These are phyloP conservation scores for Chaetops frenatus DNA, from an alignment of 2,113 vertebrate species.

Conservation along the genomic window DNA sequence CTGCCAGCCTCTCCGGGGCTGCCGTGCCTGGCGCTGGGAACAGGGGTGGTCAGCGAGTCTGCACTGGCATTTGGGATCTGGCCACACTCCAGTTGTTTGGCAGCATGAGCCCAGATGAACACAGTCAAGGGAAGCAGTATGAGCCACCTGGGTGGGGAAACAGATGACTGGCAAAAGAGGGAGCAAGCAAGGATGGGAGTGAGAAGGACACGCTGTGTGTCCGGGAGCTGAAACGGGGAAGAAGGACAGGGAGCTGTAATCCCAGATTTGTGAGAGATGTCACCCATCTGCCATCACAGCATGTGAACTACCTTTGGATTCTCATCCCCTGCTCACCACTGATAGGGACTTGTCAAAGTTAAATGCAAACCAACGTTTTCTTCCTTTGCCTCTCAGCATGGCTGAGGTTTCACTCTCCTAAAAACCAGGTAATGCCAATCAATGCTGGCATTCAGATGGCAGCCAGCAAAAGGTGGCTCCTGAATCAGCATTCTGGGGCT, in stretches of 20 bases:
- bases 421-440: neutral
- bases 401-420: neutral
- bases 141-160: neutral
- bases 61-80: neutral
- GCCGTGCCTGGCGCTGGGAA: neutral
- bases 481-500: neutral
- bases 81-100: neutral
- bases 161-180: neutral
- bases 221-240: neutral
- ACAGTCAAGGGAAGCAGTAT: neutral
- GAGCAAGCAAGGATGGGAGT: rapidly evolving
- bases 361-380: neutral
- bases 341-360: neutral
- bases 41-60: neutral
- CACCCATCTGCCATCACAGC: neutral
- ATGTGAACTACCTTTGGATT: neutral
- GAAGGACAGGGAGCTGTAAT: neutral
- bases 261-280: neutral
- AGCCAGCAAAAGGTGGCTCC: neutral
- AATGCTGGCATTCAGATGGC: neutral
- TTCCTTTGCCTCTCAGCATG: neutral
- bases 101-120: neutral
- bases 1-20: neutral
- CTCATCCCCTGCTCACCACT: neutral
- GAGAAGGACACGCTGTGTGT: rapidly evolving